Evolutionary conservation across 2,113 vertebrate genomes (phyloP).

Genomic region (Ailuropoda melanoleuca): DNA sequence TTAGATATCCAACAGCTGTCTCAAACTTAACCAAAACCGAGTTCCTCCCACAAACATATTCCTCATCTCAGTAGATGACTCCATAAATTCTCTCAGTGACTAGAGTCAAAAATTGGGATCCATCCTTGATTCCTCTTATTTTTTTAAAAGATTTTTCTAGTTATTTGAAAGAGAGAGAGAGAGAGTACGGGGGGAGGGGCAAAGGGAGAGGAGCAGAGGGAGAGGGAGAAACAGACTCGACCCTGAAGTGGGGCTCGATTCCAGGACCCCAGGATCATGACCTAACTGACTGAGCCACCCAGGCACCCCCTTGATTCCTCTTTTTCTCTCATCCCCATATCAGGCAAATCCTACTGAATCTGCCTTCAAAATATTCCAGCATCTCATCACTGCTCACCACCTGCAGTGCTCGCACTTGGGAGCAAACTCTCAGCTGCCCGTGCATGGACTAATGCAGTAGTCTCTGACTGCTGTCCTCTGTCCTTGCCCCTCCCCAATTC

Average conservation of each 20-base stretch:
- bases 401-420: neutral
- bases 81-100: neutral
- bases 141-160: neutral
- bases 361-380: neutral
- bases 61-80: neutral
- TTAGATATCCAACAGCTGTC: neutral
- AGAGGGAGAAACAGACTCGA: neutral
- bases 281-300: neutral
- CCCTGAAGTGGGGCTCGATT: neutral
- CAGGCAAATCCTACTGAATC: neutral
- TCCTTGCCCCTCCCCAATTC: neutral
- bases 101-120: neutral
- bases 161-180: neutral
- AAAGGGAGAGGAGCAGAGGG: neutral
- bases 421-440: neutral
- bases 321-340: neutral
- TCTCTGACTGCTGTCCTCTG: neutral
- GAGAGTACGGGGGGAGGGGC: neutral
- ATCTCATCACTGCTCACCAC: neutral
- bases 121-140: neutral
- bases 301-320: neutral
- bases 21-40: neutral
- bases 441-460: fast-evolving
- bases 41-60: neutral
- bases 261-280: neutral